phyloP scores from a whole-genome alignment of 2,113 vertebrate species.

The Hyaena hyaena region DNA sequence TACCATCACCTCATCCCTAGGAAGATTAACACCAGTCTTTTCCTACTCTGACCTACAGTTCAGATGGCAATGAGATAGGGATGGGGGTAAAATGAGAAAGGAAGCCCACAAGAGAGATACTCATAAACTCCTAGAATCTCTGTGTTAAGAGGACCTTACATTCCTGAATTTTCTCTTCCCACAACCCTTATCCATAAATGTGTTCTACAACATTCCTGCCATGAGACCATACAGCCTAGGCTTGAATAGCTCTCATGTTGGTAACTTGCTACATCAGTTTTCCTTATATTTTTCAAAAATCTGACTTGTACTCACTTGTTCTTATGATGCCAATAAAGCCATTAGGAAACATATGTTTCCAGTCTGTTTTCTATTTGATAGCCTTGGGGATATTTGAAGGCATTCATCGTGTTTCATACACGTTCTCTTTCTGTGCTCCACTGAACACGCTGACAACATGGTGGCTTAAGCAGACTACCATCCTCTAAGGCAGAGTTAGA shows the following conservation, averaged over 20 bases:
- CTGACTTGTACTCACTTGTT: conserved; percentile 15
- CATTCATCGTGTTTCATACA: background rate
- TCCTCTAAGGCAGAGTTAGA: background rate
- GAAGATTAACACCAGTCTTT: background rate
- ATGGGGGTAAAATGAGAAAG: background rate
- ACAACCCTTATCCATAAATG: background rate
- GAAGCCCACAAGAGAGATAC: background rate
- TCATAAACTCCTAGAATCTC: background rate
- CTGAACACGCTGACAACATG: conserved; percentile 28
- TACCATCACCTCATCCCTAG: background rate
- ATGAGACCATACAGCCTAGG: background rate
- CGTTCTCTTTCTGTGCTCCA: background rate
- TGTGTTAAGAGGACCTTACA: background rate
- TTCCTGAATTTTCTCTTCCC: background rate
- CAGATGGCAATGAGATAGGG: background rate
- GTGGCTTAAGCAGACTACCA: background rate
- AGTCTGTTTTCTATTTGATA: background rate
- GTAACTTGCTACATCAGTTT: background rate
- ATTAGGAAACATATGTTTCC: conserved; percentile 12
- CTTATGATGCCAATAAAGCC: background rate
- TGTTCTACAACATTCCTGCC: background rate
- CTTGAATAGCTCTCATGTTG: background rate
- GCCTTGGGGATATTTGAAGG: conserved; percentile 6
- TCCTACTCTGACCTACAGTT: background rate
- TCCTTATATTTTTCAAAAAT: background rate